Percentiles rank a stretch among this genome's conserved stretches.
Evolutionary conservation across 1,140 invertebrate genomes (phyloP).

Genomic region (Brachionus paranguensis): DNA sequence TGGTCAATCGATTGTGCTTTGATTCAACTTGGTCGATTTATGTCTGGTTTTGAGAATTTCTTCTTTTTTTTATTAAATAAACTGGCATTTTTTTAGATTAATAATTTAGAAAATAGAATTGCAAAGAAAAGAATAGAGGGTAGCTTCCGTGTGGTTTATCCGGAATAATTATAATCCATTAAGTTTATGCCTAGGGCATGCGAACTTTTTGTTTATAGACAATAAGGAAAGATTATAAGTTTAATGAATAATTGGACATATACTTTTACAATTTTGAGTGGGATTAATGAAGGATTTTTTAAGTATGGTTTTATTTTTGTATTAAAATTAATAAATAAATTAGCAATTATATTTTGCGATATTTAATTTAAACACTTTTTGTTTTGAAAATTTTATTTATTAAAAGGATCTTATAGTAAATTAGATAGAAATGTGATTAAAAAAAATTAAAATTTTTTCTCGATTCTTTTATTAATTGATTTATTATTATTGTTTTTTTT

Average conservation of each 20-base stretch:
- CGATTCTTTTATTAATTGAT: no score
- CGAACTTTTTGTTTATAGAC: background rate
- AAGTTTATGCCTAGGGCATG: background rate
- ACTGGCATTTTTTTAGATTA: background rate
- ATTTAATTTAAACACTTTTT: no score
- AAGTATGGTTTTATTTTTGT: background rate
- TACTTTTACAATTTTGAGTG: background rate
- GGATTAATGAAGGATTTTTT: background rate
- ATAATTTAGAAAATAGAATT: background rate
- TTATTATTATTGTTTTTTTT: no score
- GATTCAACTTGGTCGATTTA: background rate
- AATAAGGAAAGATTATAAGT: background rate
- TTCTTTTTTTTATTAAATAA: background rate
- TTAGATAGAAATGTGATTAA: no score
- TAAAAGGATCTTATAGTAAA: no score
- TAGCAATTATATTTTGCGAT: no score
- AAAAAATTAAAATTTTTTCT: no score
- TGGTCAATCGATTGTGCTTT: background rate
- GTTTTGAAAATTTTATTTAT: no score
- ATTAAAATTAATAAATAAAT: no score
- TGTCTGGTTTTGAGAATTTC: background rate
- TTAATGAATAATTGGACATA: background rate
- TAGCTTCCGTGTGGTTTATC: background rate
- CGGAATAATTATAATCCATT: background rate
- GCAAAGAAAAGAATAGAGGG: background rate